A percentile compares a stretch with the other conserved stretches of the same genome.
Conservation (phyloP, 1,140 invertebrate species). For the Drosophila gunungcola region DNA sequence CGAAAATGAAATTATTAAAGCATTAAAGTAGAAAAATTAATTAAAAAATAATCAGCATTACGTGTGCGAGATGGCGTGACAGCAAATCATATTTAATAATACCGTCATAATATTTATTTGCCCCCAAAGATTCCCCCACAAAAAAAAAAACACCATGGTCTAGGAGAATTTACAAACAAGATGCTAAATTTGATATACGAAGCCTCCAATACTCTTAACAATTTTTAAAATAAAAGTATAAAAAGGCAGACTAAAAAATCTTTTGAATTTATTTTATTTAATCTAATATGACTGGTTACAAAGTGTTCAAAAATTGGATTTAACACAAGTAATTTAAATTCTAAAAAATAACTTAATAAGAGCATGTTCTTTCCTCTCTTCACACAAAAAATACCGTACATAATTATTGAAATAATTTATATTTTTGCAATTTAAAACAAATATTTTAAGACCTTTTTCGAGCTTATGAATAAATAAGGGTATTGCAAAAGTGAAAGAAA, state of each 20-base stretch:
- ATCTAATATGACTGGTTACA: too few relatives aligned
- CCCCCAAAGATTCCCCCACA: conserved; percentile 17
- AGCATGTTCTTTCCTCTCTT: too few relatives aligned
- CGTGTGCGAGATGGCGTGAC: conserved; percentile 75
- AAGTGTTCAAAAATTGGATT: neutral
- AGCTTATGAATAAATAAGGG: neutral
- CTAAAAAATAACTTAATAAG: neutral
- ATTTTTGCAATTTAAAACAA: too few relatives aligned
- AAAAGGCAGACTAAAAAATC: neutral
- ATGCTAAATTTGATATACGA: neutral
- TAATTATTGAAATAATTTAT: too few relatives aligned
- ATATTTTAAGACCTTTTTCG: too few relatives aligned
- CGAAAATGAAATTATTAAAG: conserved; percentile 71
- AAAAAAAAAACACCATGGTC: conserved; percentile 8
- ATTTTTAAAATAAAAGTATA: neutral
- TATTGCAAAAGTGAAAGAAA: neutral
- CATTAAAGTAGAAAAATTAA: conserved; percentile 77
- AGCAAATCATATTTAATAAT: conserved; percentile 79
- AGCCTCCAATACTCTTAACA: neutral
- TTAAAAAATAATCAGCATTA: conserved; percentile 82
- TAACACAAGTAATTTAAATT: neutral
- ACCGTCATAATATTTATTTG: conserved; percentile 71
- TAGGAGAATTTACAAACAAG: conserved; percentile 4
- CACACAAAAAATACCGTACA: too few relatives aligned
- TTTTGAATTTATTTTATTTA: too few relatives aligned